phyloP scores from a whole-genome alignment of 1,140 invertebrate genomes.

The Zaprionus davidi region DNA sequence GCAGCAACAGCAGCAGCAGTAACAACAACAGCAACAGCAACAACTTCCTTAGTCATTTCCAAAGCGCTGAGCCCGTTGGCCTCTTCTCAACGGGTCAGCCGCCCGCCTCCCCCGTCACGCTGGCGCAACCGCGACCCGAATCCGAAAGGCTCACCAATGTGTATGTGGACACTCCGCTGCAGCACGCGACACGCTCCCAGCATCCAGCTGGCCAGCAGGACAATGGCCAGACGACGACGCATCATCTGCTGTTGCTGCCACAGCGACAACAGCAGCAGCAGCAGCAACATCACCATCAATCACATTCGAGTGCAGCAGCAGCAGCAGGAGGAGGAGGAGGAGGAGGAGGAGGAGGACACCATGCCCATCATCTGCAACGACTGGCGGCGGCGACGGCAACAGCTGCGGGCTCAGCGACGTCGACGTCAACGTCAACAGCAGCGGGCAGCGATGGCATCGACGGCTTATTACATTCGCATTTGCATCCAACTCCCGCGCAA shows the following conservation, averaged over 20 bases:
- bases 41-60: slow-evolving; percentile 83
- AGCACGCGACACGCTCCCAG: slow-evolving; percentile 74
- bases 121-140: slow-evolving; percentile 90
- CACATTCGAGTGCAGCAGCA: slow-evolving; percentile 31
- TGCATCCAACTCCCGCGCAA: slow-evolving; percentile 47
- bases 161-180: slow-evolving; percentile 92
- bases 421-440: slow-evolving; percentile 35
- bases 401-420: slow-evolving; percentile 38
- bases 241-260: slow-evolving; percentile 74
- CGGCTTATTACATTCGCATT: slow-evolving; percentile 83
- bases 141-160: slow-evolving; percentile 91
- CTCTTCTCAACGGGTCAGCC: slow-evolving; percentile 61
- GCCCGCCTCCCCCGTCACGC: slow-evolving; percentile 85
- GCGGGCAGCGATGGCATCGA: slow-evolving; percentile 67
- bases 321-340: slow-evolving; percentile 12
- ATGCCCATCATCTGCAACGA: slow-evolving; percentile 53
- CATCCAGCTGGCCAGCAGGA: slow-evolving; percentile 77
- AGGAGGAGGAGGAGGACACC: slow-evolving; percentile 30
- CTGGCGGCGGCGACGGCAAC: slow-evolving; percentile 56
- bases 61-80: slow-evolving; percentile 70
- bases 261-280: slow-evolving; percentile 69
- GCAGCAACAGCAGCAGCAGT: slow-evolving; percentile 72
- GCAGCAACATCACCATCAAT: slow-evolving; percentile 48
- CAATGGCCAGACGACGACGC: slow-evolving; percentile 81
- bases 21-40: slow-evolving; percentile 77